Evolutionary conservation across 2,113 vertebrate genomes (phyloP).

Genomic region (Lates calcarifer): DNA sequence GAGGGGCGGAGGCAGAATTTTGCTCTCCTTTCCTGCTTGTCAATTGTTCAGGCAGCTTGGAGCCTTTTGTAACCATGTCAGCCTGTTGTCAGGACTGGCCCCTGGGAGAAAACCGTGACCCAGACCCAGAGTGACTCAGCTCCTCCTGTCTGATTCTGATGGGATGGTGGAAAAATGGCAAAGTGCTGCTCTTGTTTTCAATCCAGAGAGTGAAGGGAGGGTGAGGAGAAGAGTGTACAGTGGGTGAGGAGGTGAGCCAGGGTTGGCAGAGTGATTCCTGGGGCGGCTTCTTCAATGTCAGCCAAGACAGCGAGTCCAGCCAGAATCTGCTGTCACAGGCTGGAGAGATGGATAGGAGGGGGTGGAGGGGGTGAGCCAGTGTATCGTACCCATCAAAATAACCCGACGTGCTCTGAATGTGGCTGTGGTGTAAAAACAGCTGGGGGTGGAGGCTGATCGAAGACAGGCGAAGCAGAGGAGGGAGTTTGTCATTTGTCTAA

Average conservation of each 20-base stretch:
- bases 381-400: conserved; percentile 66
- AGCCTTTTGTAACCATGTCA: conserved; percentile 45
- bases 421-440: not conserved
- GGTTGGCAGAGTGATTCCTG: conserved; percentile 45
- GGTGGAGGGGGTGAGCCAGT: not conserved
- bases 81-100: conserved; percentile 46
- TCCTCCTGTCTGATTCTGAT: conserved; percentile 40
- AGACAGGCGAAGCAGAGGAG: conserved; percentile 39
- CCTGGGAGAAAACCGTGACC: conserved; percentile 20
- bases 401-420: conserved; percentile 68
- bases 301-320: conserved; percentile 69
- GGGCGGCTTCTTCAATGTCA: conserved; percentile 74
- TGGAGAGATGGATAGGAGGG: conserved; percentile 41
- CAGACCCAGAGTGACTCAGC: conserved; percentile 64
- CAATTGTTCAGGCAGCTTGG: conserved; percentile 54
- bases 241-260: conserved; percentile 7
- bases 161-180: conserved; percentile 1
- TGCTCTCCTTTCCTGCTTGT: conserved; percentile 52
- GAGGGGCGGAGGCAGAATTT: conserved; percentile 29
- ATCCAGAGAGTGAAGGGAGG: not conserved
- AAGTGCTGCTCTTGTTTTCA: conserved; percentile 4
- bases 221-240: not conserved
- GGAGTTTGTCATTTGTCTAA: conserved; percentile 77
- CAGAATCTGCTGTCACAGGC: conserved; percentile 35
- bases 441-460: conserved; percentile 49